phyloP scores from a whole-genome alignment of 2,113 vertebrate genomes.

The Cyprinus carpio region DNA sequence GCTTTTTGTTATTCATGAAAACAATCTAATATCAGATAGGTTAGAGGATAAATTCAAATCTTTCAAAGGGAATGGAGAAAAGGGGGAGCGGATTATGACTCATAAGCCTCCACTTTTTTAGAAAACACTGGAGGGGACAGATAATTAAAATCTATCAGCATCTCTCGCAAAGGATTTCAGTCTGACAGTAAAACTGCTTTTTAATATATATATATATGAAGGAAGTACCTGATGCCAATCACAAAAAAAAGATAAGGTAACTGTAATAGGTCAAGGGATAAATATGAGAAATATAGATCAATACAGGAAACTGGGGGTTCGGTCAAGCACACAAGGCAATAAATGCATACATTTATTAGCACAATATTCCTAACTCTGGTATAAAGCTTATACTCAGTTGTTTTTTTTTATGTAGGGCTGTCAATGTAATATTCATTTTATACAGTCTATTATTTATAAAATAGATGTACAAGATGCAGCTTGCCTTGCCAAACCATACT shows the following conservation, averaged over 20 bases:
- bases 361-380: neutral
- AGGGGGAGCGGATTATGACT: conserved; percentile 59
- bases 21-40: conserved; percentile 69
- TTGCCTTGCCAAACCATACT: neutral
- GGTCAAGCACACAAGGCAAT: neutral
- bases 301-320: neutral
- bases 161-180: conserved; percentile 58
- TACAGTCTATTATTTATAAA: neutral
- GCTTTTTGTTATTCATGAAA: conserved; percentile 73
- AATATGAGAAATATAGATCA: neutral
- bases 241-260: conserved; percentile 15
- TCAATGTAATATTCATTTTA: neutral
- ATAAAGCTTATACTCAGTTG: neutral
- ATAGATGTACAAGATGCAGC: neutral
- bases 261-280: neutral
- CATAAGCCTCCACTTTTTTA: conserved; percentile 62
- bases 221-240: neutral
- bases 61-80: conserved; percentile 62
- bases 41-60: conserved; percentile 68
- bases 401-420: neutral
- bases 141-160: conserved; percentile 68
- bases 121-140: conserved; percentile 55
- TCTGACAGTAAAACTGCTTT: conserved; percentile 44
- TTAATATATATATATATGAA: neutral
- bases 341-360: neutral